phyloP scores from a whole-genome alignment of 2,113 vertebrate genomes.

The Puma concolor region DNA sequence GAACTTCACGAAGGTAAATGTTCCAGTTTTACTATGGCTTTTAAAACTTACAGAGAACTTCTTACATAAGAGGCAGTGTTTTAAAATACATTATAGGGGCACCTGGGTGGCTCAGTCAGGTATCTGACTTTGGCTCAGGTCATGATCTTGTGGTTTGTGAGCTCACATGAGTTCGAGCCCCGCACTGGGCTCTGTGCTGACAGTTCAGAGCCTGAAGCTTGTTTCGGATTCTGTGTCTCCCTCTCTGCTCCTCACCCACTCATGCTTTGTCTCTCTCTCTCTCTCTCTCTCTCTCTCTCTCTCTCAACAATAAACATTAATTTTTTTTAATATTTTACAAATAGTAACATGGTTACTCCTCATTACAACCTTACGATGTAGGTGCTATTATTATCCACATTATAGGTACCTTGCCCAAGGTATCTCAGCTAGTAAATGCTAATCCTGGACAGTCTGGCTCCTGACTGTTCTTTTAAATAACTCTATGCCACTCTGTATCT shows the following conservation, averaged over 20 bases:
- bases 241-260: neutral
- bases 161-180: neutral
- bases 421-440: neutral
- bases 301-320: neutral
- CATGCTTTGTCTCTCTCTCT: neutral
- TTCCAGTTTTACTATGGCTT: neutral
- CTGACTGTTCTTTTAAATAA: neutral
- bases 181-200: neutral
- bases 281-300: neutral
- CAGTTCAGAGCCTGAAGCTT: too few relatives aligned
- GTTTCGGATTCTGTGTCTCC: too few relatives aligned
- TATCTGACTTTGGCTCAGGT: neutral
- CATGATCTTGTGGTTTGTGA: neutral
- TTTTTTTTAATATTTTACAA: neutral
- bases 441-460: neutral
- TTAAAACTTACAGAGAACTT: neutral
- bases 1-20: neutral
- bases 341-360: neutral
- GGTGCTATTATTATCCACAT: neutral
- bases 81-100: neutral
- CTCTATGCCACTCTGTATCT: neutral
- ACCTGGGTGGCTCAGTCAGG: neutral
- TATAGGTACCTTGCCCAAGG: neutral
- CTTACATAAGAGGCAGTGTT: neutral
- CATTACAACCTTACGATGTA: neutral